Percentiles rank a stretch among this genome's conserved stretches.
Evolutionary conservation across 2,113 vertebrate species (phyloP).

Genomic region (Callopanchax toddi): DNA sequence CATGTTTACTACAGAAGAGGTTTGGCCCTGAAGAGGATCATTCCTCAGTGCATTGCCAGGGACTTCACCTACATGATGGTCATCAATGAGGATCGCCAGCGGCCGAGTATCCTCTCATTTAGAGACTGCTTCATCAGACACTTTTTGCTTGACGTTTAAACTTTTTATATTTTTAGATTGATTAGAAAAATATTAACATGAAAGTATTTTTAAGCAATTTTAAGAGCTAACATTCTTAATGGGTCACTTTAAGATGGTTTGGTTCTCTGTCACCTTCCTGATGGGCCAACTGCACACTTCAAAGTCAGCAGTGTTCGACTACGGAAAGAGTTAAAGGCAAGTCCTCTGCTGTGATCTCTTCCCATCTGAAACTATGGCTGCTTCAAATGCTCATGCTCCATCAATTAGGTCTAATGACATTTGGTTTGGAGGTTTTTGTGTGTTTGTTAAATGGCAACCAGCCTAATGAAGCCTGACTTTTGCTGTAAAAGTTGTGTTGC

Average conservation of each 20-base stretch:
- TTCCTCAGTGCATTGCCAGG: conserved; percentile 91
- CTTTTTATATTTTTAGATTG: too few species aligned
- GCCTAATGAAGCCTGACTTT: too few species aligned
- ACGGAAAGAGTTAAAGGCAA: conserved; percentile 96
- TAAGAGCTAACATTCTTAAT: conserved; percentile 72
- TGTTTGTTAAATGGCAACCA: too few species aligned
- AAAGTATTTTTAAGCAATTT: background rate
- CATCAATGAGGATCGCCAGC: conserved; percentile 93
- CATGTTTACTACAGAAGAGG: conserved; percentile 97
- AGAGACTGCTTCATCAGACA: too few species aligned
- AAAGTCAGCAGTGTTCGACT: conserved; percentile 93
- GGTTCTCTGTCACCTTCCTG: conserved; percentile 93
- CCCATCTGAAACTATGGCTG: background rate
- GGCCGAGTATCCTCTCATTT: conserved; percentile 91
- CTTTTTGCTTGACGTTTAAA: background rate
- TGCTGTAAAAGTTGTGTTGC: too few species aligned
- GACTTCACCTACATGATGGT: conserved; percentile 94
- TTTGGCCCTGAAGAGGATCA: conserved; percentile 93
- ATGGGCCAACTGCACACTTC: conserved; percentile 97
- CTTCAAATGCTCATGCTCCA: too few species aligned
- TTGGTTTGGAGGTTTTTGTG: too few species aligned
- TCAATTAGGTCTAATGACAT: too few species aligned
- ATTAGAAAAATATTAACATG: too few species aligned
- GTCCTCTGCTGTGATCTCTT: conserved; percentile 9
- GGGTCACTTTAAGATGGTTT: conserved; percentile 85